Percentiles rank a stretch among this genome's conserved stretches.
These are phyloP conservation scores for Chorisops tibialis DNA, from an alignment of 2,888 invertebrate genomes.

Conservation along the genomic window DNA sequence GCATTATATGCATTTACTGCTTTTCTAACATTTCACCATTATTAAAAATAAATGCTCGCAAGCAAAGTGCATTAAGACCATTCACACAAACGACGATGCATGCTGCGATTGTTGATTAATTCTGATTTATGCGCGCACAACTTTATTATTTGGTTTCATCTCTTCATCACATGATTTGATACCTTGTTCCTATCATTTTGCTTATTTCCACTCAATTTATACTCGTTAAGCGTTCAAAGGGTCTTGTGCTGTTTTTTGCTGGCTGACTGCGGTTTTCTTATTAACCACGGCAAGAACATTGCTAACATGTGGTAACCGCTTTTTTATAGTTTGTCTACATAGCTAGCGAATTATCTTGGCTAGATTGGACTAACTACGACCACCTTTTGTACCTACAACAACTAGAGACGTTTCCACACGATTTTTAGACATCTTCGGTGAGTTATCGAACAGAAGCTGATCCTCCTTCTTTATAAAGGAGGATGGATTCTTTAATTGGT, in stretches of 20 bases:
- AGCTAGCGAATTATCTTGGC: not conserved
- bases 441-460: slow-evolving; percentile 18
- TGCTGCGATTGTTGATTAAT: slow-evolving; percentile 27
- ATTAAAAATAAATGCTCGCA: slow-evolving; percentile 8
- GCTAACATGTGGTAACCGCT: slow-evolving; percentile 4
- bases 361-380: not conserved
- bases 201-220: slow-evolving; percentile 16
- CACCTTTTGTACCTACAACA: not conserved
- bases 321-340: not conserved
- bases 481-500: slow-evolving; percentile 7
- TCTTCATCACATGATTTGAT: slow-evolving; percentile 22
- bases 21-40: too few relatives aligned
- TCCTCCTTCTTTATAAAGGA: not conserved
- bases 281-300: slow-evolving; percentile 8
- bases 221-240: slow-evolving; percentile 23
- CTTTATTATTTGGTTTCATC: slow-evolving; percentile 23
- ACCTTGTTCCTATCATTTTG: too few relatives aligned
- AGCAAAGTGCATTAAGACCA: slow-evolving; percentile 2
- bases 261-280: slow-evolving; percentile 17
- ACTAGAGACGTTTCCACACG: not conserved
- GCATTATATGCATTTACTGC: too few relatives aligned
- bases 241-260: slow-evolving; percentile 4
- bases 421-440: not conserved
- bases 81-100: slow-evolving; percentile 22
- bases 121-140: slow-evolving; percentile 23